Evolutionary conservation across 2,888 invertebrate species (phyloP).

Genomic region (Noctuana brunneofusca): DNA sequence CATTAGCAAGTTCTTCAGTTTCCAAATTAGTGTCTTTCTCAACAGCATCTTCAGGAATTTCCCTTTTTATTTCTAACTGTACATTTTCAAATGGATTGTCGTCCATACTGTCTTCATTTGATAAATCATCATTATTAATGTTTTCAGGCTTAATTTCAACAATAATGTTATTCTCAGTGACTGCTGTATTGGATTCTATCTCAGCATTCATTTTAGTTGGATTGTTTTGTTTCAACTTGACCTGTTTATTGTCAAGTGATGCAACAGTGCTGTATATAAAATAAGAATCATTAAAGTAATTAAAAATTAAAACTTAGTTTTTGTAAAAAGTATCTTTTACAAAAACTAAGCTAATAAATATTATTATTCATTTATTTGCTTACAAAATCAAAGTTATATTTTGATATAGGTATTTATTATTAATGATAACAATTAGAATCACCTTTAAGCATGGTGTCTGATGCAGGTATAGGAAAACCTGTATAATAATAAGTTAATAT

Average conservation of each 20-base stretch:
- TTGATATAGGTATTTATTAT: too few relatives aligned
- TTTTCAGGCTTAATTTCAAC: conserved; percentile 40
- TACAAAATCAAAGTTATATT: too few relatives aligned
- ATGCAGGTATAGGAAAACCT: too few relatives aligned
- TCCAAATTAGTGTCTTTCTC: conserved; percentile 4
- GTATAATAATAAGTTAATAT: too few relatives aligned
- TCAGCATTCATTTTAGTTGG: conserved; percentile 4
- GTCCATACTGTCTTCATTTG: conserved; percentile 38
- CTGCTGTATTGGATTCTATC: conserved; percentile 5
- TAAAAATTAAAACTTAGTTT: too few relatives aligned
- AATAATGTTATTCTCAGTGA: conserved; percentile 19
- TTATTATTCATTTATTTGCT: too few relatives aligned
- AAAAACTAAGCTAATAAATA: too few relatives aligned
- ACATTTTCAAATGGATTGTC: conserved; percentile 50
- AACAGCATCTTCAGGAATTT: conserved; percentile 37
- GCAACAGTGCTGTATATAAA: conserved; percentile 12
- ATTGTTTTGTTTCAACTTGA: background rate
- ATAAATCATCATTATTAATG: conserved; percentile 30
- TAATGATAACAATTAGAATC: too few relatives aligned
- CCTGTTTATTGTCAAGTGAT: conserved; percentile 1
- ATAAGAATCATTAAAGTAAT: background rate
- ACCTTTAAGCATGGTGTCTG: too few relatives aligned
- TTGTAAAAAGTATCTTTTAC: too few relatives aligned
- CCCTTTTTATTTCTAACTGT: conserved; percentile 53
- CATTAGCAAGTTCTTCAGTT: background rate